Evolutionary conservation across 2,888 invertebrate species (phyloP).

Genomic region (Operophtera brumata): DNA sequence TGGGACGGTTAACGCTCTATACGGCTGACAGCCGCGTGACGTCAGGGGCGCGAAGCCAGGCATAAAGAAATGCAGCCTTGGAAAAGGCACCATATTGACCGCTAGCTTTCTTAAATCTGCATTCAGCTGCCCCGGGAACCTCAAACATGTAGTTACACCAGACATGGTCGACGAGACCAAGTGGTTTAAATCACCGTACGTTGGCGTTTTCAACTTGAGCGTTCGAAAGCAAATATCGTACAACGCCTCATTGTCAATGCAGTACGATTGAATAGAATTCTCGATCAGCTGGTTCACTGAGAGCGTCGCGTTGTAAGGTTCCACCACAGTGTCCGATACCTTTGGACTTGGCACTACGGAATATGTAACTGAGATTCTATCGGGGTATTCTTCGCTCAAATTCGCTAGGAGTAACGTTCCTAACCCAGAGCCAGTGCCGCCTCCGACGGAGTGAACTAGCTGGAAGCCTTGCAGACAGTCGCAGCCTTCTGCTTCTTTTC

Average conservation of each 20-base stretch:
- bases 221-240: slow-evolving; percentile 90
- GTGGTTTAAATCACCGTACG: slow-evolving; percentile 87
- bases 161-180: slow-evolving; percentile 66
- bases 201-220: slow-evolving; percentile 85
- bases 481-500: slow-evolving; percentile 83
- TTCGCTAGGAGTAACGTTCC: slow-evolving; percentile 85
- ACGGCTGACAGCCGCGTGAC: slow-evolving; percentile 90
- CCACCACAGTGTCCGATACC: slow-evolving; percentile 86
- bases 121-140: slow-evolving; percentile 76
- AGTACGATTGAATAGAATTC: slow-evolving; percentile 82
- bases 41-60: slow-evolving; percentile 84
- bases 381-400: slow-evolving; percentile 86
- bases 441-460: slow-evolving; percentile 84
- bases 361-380: slow-evolving; percentile 84
- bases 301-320: slow-evolving; percentile 85
- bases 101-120: slow-evolving; percentile 85
- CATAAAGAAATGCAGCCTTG: slow-evolving; percentile 81
- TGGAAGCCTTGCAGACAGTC: slow-evolving; percentile 85
- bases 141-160: slow-evolving; percentile 65
- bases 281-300: slow-evolving; percentile 84
- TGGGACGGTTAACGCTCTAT: slow-evolving; percentile 91
- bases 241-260: slow-evolving; percentile 88
- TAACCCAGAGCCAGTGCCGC: slow-evolving; percentile 87
- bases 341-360: slow-evolving; percentile 87
- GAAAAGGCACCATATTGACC: slow-evolving; percentile 85